These are phyloP conservation scores for Palythoa grandis DNA, from an alignment of 92 coral and sea anemone species.

Conservation along the genomic window DNA sequence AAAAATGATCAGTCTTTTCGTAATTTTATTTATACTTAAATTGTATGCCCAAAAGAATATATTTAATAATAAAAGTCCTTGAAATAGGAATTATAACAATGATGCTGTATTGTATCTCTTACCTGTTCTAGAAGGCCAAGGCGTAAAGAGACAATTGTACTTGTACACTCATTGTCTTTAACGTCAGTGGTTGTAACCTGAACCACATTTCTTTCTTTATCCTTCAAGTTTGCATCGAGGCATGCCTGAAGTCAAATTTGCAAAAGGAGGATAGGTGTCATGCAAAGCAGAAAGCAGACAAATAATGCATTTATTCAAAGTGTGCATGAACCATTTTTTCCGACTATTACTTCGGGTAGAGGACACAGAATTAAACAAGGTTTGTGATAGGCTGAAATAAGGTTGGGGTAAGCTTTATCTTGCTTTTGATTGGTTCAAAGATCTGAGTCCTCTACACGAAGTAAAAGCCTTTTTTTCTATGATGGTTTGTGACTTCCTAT, in stretches of 20 bases:
- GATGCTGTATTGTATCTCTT: neutral
- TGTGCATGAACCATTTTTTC: neutral
- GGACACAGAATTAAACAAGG: no score
- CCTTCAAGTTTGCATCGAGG: slow-evolving; percentile 15
- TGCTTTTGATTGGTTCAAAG: no score
- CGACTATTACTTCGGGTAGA: no score
- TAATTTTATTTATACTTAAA: no score
- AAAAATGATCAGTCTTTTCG: no score
- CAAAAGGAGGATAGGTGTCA: neutral
- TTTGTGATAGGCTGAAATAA: no score
- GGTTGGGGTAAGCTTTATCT: no score
- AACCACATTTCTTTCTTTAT: slow-evolving; percentile 25
- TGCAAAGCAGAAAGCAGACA: neutral
- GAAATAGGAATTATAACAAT: neutral
- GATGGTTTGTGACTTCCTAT: no score
- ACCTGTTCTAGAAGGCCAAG: slow-evolving; percentile 27
- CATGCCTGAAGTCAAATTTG: slow-evolving; percentile 13
- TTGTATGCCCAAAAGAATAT: no score
- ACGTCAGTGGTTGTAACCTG: slow-evolving; percentile 37
- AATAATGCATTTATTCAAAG: neutral
- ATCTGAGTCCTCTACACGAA: no score
- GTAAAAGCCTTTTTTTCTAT: no score
- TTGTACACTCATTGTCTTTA: neutral
- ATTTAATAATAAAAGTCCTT: no score
- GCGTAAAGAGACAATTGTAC: slow-evolving; percentile 16